These are phyloP conservation scores for Digitonthophagus gazella DNA, from an alignment of 2,888 invertebrate genomes.

Conservation along the genomic window DNA sequence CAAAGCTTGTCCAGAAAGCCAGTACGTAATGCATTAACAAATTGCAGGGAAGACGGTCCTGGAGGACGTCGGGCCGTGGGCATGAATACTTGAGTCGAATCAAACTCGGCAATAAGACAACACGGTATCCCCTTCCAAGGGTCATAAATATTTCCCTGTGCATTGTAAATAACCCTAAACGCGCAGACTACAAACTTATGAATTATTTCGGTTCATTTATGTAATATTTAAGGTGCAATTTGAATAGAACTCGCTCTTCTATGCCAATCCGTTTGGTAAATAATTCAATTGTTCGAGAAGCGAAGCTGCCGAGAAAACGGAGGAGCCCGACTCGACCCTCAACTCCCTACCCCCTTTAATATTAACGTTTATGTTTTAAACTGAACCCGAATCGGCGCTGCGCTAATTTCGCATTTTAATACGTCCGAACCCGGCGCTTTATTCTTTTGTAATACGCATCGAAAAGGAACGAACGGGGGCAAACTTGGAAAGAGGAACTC, in stretches of 20 bases:
- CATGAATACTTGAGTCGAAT: conserved; percentile 48
- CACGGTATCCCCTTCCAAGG: conserved; percentile 48
- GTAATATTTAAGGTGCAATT: conserved; percentile 54
- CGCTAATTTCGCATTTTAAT: conserved; percentile 23
- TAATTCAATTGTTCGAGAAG: conserved; percentile 52
- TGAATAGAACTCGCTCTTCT: conserved; percentile 53
- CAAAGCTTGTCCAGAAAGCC: conserved; percentile 11
- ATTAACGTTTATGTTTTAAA: conserved; percentile 47
- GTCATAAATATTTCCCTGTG: conserved; percentile 61
- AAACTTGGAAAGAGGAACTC: background rate
- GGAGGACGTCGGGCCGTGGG: conserved; percentile 17
- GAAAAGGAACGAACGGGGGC: background rate
- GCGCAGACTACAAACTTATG: conserved; percentile 54
- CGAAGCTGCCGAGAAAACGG: conserved; percentile 45
- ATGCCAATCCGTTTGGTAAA: conserved; percentile 53
- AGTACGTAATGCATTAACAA: conserved; percentile 43
- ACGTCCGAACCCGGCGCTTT: background rate
- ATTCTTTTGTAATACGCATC: conserved; percentile 17
- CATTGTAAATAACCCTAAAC: conserved; percentile 56
- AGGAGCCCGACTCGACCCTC: conserved; percentile 11
- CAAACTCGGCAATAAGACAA: conserved; percentile 50
- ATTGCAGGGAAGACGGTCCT: conserved; percentile 37
- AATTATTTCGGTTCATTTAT: conserved; percentile 55
- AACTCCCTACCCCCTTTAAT: conserved; percentile 37
- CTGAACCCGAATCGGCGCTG: conserved; percentile 12